Conservation (phyloP, 2,888 invertebrate genomes). For the Hylaea fasciaria region DNA sequence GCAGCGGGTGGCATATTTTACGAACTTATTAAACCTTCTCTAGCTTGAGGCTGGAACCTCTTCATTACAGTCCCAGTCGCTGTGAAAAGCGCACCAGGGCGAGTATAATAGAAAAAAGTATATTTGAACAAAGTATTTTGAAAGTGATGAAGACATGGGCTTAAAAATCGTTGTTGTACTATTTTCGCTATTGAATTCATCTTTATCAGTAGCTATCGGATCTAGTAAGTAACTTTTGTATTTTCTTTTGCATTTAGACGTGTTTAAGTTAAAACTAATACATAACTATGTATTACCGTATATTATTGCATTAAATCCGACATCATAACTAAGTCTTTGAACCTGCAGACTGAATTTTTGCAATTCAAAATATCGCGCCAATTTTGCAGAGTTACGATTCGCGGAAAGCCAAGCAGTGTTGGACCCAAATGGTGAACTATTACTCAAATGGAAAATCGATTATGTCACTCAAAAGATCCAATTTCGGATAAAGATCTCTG, state of each 20-base stretch:
- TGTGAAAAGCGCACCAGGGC: constrained; percentile 11
- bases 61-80: constrained; percentile 16
- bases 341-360: too few species aligned
- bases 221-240: constrained; percentile 53
- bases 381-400: constrained; percentile 51
- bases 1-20: constrained; percentile 35
- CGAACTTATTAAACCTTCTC: constrained; percentile 21
- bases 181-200: constrained; percentile 58
- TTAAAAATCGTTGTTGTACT: constrained; percentile 52
- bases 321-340: too few species aligned
- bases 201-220: constrained; percentile 56
- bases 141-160: constrained; percentile 48
- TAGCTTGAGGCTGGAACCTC: constrained; percentile 7
- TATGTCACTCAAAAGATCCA: constrained; percentile 64
- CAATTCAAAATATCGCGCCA: constrained; percentile 14
- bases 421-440: constrained; percentile 71
- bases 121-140: not conserved
- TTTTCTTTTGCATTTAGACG: not conserved
- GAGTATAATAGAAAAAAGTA: not conserved
- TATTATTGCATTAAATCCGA: too few species aligned
- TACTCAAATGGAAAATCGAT: constrained; percentile 74
- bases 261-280: too few species aligned
- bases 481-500: constrained; percentile 82
- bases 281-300: too few species aligned
- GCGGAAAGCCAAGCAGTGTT: constrained; percentile 75